A percentile compares a stretch with the other conserved stretches of the same genome.
These are phyloP conservation scores for Hippopotamyrus pictus DNA, from an alignment of 2,797 vertebrate species.

Conservation along the genomic window DNA sequence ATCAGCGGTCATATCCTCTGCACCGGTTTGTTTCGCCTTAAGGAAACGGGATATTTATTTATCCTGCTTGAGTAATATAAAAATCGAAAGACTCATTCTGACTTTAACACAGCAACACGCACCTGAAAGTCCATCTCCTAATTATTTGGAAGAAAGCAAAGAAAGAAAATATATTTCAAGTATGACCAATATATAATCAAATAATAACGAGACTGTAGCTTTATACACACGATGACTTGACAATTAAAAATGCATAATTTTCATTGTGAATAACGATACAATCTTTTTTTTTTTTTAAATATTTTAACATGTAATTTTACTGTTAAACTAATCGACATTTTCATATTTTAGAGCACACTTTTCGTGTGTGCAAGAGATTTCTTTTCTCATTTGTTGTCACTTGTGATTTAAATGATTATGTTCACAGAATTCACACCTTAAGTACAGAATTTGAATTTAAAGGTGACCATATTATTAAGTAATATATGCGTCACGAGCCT, in stretches of 20 bases:
- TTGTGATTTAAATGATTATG: neutral
- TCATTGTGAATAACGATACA: neutral
- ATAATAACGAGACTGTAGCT: neutral
- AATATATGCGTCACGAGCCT: neutral
- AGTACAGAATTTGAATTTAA: neutral
- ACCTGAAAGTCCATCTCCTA: neutral
- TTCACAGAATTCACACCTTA: neutral
- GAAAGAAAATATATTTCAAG: neutral
- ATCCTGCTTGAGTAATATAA: neutral
- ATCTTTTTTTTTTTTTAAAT: neutral
- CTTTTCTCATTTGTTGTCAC: neutral
- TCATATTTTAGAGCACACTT: neutral
- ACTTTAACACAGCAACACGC: neutral
- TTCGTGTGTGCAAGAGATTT: neutral
- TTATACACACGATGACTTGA: neutral
- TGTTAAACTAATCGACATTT: neutral
- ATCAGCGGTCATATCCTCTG: neutral
- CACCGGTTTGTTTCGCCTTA: neutral
- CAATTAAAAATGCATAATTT: neutral
- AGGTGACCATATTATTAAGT: neutral
- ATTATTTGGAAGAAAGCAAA: neutral
- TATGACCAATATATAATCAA: neutral
- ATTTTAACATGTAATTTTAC: neutral
- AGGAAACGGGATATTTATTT: neutral
- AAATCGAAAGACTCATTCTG: neutral